These are phyloP conservation scores for Thermophis baileyi DNA, from an alignment of 2,113 vertebrate genomes.

Conservation along the genomic window DNA sequence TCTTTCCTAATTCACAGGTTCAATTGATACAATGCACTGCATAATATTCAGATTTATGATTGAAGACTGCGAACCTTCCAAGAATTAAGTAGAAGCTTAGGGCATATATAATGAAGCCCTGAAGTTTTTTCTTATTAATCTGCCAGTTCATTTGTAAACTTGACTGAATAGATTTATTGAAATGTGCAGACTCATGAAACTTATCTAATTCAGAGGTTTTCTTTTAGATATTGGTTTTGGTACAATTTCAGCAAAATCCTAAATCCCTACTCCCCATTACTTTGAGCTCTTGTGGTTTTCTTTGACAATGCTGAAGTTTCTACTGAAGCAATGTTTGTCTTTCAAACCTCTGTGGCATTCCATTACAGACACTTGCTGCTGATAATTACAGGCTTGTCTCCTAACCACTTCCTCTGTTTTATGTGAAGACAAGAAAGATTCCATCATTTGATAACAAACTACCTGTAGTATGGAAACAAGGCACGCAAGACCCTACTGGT, in stretches of 20 bases:
- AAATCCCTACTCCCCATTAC: conserved; percentile 20
- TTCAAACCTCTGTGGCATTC: conserved; percentile 58
- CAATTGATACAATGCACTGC: background rate
- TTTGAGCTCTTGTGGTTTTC: conserved; percentile 37
- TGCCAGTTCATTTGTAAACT: background rate
- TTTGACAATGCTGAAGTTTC: conserved; percentile 44
- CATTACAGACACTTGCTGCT: conserved; percentile 69
- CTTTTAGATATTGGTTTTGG: background rate
- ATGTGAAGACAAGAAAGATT: conserved; percentile 53
- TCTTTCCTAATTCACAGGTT: background rate
- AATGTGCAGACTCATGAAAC: background rate
- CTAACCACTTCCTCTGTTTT: conserved; percentile 59
- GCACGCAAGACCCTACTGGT: background rate
- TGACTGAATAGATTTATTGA: background rate
- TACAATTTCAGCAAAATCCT: background rate
- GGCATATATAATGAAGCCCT: background rate
- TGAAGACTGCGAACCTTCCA: background rate
- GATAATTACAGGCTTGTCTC: conserved; percentile 67
- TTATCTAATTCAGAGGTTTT: background rate
- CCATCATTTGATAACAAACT: conserved; percentile 45
- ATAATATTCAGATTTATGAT: background rate
- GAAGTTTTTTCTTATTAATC: background rate
- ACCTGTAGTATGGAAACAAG: conserved; percentile 15
- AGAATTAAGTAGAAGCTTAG: background rate
- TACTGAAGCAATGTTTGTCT: conserved; percentile 58